A percentile compares a stretch with the other conserved stretches of the same genome.
phyloP scores from a whole-genome alignment of 2,797 vertebrate genomes.

The Enteromius argenteus region DNA sequence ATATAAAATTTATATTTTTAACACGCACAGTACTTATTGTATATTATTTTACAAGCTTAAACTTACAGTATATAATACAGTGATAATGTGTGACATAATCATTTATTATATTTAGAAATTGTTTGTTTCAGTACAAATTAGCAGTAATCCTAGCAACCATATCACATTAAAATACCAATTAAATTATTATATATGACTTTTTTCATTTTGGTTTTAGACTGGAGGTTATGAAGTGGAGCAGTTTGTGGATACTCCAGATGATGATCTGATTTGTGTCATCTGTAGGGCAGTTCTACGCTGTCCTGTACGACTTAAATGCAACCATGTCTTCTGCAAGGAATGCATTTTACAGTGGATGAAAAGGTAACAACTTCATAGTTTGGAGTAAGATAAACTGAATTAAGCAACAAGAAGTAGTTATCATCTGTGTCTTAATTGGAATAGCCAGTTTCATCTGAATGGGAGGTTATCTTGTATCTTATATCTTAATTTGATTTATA shows the following conservation, averaged over 20 bases:
- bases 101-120: neutral
- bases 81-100: neutral
- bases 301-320: conserved; percentile 85
- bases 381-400: neutral
- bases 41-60: neutral
- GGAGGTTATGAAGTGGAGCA: conserved; percentile 87
- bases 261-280: conserved; percentile 87
- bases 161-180: neutral
- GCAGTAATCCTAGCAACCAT: neutral
- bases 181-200: neutral
- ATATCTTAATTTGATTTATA: neutral
- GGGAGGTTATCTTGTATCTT: neutral
- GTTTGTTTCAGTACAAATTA: neutral
- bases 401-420: neutral
- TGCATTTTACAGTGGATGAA: conserved; percentile 89
- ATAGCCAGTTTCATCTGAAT: neutral
- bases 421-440: neutral
- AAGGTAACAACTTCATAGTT: conserved; percentile 69
- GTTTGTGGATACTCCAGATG: conserved; percentile 85
- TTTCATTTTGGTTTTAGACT: conserved; percentile 70
- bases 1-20: neutral
- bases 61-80: neutral
- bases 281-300: conserved; percentile 87
- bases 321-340: conserved; percentile 90
- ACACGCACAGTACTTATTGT: neutral